A percentile compares a stretch with the other conserved stretches of the same genome.
Evolutionary conservation across 2,888 invertebrate genomes (phyloP).

Genomic region (Laspeyria flexula): DNA sequence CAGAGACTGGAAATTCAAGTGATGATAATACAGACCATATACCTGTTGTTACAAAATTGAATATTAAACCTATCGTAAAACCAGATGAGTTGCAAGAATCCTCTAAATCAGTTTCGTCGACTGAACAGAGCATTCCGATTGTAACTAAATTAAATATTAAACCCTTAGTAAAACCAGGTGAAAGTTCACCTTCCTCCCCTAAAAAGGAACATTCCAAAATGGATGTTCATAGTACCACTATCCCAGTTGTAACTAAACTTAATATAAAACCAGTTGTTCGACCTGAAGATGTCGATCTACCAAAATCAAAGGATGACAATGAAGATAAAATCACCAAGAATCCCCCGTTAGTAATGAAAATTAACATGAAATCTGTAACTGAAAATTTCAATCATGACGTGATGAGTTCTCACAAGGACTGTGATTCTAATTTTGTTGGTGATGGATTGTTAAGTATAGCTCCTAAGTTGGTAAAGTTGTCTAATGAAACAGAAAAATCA

Average conservation of each 20-base stretch:
- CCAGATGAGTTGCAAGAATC: conserved; percentile 64
- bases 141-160: conserved; percentile 79
- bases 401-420: conserved; percentile 48
- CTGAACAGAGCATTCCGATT: conserved; percentile 69
- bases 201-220: conserved; percentile 67
- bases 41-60: conserved; percentile 83
- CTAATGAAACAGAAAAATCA: conserved; percentile 46
- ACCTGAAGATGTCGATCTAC: conserved; percentile 64
- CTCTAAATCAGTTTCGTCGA: conserved; percentile 47
- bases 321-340: conserved; percentile 64
- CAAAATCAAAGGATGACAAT: conserved; percentile 54
- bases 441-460: conserved; percentile 73
- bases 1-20: conserved; percentile 80
- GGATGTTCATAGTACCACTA: conserved; percentile 52
- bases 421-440: conserved; percentile 60
- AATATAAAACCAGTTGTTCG: conserved; percentile 83
- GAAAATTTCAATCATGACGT: conserved; percentile 61
- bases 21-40: conserved; percentile 79
- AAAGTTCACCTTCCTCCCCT: conserved; percentile 67
- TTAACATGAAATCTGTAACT: conserved; percentile 73
- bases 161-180: conserved; percentile 71
- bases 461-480: conserved; percentile 44
- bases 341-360: conserved; percentile 79
- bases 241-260: conserved; percentile 74
- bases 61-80: conserved; percentile 85